Evolutionary conservation across 2,113 vertebrate species (phyloP).

Genomic region (Condylura cristata): DNA sequence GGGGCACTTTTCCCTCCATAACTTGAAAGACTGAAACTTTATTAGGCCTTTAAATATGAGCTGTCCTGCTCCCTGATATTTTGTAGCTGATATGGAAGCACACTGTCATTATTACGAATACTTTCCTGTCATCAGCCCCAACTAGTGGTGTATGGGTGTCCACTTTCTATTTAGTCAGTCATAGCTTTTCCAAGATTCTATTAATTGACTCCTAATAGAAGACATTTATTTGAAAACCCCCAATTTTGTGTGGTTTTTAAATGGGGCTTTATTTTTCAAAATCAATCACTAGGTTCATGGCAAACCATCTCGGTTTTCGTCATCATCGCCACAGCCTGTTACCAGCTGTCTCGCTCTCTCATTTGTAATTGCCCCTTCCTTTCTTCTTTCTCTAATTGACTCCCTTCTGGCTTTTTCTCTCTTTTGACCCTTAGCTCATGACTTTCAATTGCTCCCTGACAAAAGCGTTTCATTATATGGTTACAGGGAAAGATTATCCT

Average conservation of each 20-base stretch:
- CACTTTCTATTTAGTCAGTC: neutral
- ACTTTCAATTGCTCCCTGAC: neutral
- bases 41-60: constrained; percentile 65
- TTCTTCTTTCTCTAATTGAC: neutral
- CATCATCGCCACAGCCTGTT: neutral
- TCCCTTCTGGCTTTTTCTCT: constrained; percentile 6
- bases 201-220: neutral
- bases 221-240: neutral
- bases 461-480: neutral
- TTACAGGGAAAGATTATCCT: neutral
- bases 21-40: constrained; percentile 50
- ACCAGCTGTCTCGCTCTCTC: neutral
- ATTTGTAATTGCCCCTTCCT: neutral
- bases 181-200: neutral
- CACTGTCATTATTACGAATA: neutral
- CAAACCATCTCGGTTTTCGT: neutral
- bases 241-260: neutral
- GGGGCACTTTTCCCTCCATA: neutral
- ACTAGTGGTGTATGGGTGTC: neutral
- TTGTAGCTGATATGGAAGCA: neutral
- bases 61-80: constrained; percentile 10
- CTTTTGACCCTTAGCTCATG: neutral
- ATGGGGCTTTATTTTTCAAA: neutral
- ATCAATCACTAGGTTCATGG: neutral
- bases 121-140: neutral